Evolutionary conservation across 2,888 invertebrate genomes (phyloP).

Genomic region (Ichneumon xanthorius): DNA sequence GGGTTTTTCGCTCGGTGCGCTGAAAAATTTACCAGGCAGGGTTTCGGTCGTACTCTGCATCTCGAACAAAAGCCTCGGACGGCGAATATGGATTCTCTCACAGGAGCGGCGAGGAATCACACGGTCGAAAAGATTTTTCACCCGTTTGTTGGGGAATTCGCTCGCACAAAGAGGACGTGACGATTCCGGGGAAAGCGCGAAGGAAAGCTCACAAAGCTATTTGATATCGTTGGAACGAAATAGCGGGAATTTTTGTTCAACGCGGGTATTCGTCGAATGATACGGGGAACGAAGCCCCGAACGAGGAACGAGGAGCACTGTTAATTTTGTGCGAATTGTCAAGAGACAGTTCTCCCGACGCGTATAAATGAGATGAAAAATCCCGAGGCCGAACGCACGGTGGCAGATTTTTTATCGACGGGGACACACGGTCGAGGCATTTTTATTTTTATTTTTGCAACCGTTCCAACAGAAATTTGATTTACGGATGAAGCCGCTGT

Average conservation of each 20-base stretch:
- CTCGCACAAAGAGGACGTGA: conserved; percentile 8
- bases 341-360: neutral
- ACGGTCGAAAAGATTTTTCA: conserved; percentile 8
- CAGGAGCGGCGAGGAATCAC: neutral
- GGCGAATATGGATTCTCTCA: neutral
- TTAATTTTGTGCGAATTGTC: neutral
- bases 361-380: neutral
- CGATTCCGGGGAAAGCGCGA: neutral
- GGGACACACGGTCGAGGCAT: too few species aligned
- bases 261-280: neutral
- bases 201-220: neutral
- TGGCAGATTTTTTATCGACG: too few species aligned
- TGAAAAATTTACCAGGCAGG: neutral
- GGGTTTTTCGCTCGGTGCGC: neutral
- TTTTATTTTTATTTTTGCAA: too few species aligned
- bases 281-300: neutral
- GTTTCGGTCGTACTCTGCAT: neutral
- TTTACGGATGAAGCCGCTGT: too few species aligned
- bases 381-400: neutral
- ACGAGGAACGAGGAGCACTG: neutral
- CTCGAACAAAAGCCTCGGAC: neutral
- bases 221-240: neutral
- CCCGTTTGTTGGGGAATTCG: neutral
- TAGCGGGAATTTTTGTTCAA: neutral
- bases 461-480: too few species aligned